Conservation (phyloP, 2,113 vertebrate genomes). For the Chinchilla lanigera region DNA sequence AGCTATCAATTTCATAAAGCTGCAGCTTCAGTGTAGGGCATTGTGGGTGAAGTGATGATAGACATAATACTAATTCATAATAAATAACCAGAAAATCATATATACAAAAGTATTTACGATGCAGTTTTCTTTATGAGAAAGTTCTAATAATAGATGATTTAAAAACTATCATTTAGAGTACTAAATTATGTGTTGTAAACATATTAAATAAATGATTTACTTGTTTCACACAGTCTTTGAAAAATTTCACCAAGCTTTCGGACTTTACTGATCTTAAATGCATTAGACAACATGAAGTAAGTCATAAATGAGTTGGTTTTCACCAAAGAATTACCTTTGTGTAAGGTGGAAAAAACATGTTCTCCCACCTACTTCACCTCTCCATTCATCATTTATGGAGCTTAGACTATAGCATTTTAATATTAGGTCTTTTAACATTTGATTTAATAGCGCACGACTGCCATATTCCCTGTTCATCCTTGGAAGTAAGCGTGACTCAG, state of each 20-base stretch:
- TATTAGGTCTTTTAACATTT: not conserved
- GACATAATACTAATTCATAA: not conserved
- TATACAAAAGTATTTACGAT: conserved; percentile 24
- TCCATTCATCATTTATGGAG: not conserved
- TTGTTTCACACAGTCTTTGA: not conserved
- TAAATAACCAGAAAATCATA: not conserved
- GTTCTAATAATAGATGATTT: not conserved
- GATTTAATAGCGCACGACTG: not conserved
- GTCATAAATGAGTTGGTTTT: not conserved
- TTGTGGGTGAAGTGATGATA: not conserved
- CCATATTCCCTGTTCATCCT: not conserved
- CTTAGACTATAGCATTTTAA: not conserved
- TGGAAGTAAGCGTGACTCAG: conserved; percentile 31
- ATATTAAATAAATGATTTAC: conserved; percentile 22
- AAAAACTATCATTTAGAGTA: not conserved
- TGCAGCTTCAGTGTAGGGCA: not conserved
- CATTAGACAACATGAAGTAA: not conserved
- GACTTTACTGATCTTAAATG: not conserved
- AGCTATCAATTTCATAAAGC: not conserved
- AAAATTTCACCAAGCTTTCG: not conserved
- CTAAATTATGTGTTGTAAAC: not conserved
- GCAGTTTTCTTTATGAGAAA: conserved; percentile 24
- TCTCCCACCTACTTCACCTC: not conserved
- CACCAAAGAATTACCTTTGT: not conserved
- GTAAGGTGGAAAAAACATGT: not conserved